A percentile compares a stretch with the other conserved stretches of the same genome.
Conservation (phyloP, 2,797 vertebrate genomes). For the Mus spretus region DNA sequence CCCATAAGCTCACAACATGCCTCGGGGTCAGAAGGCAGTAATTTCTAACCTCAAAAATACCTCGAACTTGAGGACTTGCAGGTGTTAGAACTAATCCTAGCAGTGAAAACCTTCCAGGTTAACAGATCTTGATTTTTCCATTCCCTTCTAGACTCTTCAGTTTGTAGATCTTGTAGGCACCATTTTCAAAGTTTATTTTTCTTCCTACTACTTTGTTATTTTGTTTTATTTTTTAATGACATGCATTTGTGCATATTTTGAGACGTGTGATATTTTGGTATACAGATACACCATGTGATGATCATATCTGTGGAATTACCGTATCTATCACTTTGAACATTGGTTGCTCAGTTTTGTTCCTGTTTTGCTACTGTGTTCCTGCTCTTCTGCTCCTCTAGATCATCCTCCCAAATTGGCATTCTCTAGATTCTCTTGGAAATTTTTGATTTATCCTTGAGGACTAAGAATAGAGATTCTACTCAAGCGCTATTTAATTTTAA, state of each 20-base stretch:
- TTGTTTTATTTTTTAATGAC: not conserved
- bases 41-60: slow-evolving; percentile 8
- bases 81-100: not conserved
- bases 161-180: not conserved
- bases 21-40: not conserved
- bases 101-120: not conserved
- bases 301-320: too few species aligned
- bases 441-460: not conserved
- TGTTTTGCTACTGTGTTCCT: not conserved
- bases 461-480: not conserved
- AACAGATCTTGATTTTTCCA: not conserved
- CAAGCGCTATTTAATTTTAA: not conserved
- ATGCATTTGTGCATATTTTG: not conserved
- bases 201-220: not conserved
- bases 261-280: not conserved
- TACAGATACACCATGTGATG: not conserved
- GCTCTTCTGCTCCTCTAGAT: not conserved
- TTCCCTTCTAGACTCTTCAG: not conserved
- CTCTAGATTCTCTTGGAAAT: not conserved
- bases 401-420: not conserved
- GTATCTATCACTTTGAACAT: not conserved
- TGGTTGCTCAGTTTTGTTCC: not conserved
- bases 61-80: not conserved
- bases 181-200: not conserved
- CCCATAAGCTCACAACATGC: not conserved